phyloP scores from a whole-genome alignment of 2,888 invertebrate genomes.

The Trilocha varians region DNA sequence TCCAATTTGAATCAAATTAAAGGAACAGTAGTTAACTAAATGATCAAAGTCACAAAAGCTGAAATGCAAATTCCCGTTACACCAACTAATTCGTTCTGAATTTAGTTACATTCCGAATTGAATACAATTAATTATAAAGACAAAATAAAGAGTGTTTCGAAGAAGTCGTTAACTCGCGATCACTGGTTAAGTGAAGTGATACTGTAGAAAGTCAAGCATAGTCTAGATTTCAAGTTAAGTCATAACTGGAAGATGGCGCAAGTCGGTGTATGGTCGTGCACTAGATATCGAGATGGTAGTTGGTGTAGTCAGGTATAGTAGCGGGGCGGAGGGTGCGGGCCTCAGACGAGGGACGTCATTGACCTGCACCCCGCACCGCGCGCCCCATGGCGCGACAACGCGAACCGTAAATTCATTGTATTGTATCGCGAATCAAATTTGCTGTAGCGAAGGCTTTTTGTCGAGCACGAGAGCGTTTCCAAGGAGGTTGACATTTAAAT shows the following conservation, averaged over 20 bases:
- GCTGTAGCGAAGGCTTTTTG: conserved; percentile 42
- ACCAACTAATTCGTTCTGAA: too few relatives aligned
- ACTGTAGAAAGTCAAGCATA: not conserved
- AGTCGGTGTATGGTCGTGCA: conserved; percentile 17
- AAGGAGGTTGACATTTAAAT: not conserved
- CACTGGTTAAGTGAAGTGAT: too few relatives aligned
- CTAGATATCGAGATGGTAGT: conserved; percentile 13
- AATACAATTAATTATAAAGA: too few relatives aligned
- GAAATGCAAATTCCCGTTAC: too few relatives aligned
- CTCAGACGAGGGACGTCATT: conserved; percentile 68
- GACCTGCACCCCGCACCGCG: conserved; percentile 46
- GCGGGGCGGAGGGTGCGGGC: conserved; percentile 32
- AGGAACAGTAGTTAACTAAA: too few relatives aligned
- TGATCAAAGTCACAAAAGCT: too few relatives aligned
- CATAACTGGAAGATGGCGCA: conserved; percentile 6
- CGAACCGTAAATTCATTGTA: conserved; percentile 63
- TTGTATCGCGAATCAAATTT: conserved; percentile 57
- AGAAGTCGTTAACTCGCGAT: too few relatives aligned
- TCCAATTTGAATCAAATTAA: not conserved
- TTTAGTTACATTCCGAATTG: too few relatives aligned
- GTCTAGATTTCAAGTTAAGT: not conserved
- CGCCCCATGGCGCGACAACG: conserved; percentile 39
- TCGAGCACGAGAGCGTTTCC: not conserved
- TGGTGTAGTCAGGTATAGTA: conserved; percentile 23
- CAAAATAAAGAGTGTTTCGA: too few relatives aligned